Percentiles rank a stretch among this genome's conserved stretches.
These are phyloP conservation scores for Zoroaster sp. DNA, from an alignment of 53 echinoderm and acorn worm species.

Conservation along the genomic window DNA sequence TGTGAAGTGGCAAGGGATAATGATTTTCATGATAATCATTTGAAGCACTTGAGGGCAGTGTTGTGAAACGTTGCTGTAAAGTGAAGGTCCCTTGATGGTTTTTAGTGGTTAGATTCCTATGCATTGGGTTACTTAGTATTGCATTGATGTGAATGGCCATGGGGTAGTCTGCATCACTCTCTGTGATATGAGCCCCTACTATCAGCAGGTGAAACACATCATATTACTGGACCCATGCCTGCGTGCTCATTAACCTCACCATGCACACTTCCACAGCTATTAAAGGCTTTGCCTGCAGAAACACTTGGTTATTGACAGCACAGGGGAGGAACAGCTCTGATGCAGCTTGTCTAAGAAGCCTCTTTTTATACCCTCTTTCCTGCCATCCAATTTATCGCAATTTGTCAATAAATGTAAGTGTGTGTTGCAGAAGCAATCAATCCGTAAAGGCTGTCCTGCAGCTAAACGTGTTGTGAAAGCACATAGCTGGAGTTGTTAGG, in stretches of 20 bases:
- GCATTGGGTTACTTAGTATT: conserved; percentile 35
- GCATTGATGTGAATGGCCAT: conserved; percentile 54
- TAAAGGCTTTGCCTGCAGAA: conserved; percentile 51
- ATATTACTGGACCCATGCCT: conserved; percentile 50
- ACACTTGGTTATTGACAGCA: conserved; percentile 55
- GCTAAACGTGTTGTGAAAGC: conserved; percentile 29
- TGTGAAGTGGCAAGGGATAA: background rate
- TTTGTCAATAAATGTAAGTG: conserved; percentile 61
- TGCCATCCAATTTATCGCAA: conserved; percentile 36
- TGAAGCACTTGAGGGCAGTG: conserved; percentile 34
- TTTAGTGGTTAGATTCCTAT: conserved; percentile 39
- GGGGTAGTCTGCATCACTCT: conserved; percentile 46
- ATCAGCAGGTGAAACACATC: conserved; percentile 58
- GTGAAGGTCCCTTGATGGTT: conserved; percentile 47
- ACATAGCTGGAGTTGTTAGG: conserved; percentile 12
- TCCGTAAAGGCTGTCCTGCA: conserved; percentile 45
- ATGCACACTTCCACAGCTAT: conserved; percentile 53
- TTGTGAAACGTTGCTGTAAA: conserved; percentile 32
- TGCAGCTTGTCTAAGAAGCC: conserved; percentile 5
- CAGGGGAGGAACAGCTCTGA: conserved; percentile 5
- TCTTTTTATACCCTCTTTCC: conserved; percentile 45
- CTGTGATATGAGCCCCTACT: conserved; percentile 33
- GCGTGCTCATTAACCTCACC: conserved; percentile 52
- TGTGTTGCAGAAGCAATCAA: conserved; percentile 49
- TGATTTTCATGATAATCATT: conserved; percentile 22